Base-by-base conservation (phyloP, 1,140 invertebrate genomes). In the Drosophila nikananu region DNA sequence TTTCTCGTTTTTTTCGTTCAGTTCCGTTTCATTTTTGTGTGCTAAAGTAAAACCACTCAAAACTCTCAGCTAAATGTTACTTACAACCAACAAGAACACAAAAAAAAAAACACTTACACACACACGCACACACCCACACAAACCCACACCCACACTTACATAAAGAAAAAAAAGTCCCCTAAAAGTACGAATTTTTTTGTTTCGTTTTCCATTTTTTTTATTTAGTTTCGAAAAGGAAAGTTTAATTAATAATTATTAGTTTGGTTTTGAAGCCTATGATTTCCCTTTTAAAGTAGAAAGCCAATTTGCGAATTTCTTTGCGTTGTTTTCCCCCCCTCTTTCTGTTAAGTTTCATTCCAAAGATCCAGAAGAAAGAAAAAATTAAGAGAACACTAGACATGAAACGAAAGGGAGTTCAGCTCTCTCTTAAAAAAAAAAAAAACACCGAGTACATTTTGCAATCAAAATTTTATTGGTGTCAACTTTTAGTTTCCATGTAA, bases 1-100 rank as follows among this genome's bases (percentile, higher is more conserved):
- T 78, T 65, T 74, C 13, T 44, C 5, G 44, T 35, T 51, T 66
- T 52, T 30, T 27, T 66, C 59, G 65, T 72, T 70, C 25, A 25
- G 55, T 80, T 61, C 44, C 58, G 58, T 76, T 75, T 37, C 17
- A 37, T 77, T 76, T 81, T 92, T 93, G 92, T 93, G 92, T 92
- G 87, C 86, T 90, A 91, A 66, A 66, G 23, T 62, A 48, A 75
- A 70, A 30, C 55, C 23, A 66, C 15, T 41, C 21, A 72, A 76
- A 64, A n/a, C 42, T 44, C 37, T 27, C 44, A 77, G 48, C 73
- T 49, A 76, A 75, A 76, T 57, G 72, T 74, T 57, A 63, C 64
- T 68, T 30, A 72, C 62, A 71, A 51, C 6, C 27, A 32, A 32
- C 27, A 39, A 39, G 32, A 52, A 52, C 27, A 51, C 35, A 27